Conservation (phyloP, 2,888 invertebrate genomes). For the Erebia epiphron region DNA sequence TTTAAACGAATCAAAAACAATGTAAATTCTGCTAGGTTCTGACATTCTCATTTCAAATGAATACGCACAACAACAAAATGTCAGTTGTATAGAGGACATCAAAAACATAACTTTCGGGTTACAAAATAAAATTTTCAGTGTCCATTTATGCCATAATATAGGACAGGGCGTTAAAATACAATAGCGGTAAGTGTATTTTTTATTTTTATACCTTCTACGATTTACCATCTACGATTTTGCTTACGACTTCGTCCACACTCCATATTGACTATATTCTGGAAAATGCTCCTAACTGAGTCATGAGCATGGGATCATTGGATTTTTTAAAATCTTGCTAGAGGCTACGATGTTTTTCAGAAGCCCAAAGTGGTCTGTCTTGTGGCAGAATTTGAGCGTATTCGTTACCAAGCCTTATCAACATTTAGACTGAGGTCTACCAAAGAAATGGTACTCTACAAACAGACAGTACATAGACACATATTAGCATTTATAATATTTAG, state of each 20-base stretch:
- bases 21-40: constrained; percentile 37
- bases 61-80: constrained; percentile 48
- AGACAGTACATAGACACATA: background rate
- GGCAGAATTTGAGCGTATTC: too few species aligned
- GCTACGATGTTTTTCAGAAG: background rate
- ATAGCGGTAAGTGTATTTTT: constrained; percentile 57
- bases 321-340: too few species aligned
- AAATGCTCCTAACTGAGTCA: too few species aligned
- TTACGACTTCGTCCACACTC: background rate
- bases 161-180: constrained; percentile 46
- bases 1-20: background rate
- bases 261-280: background rate
- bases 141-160: constrained; percentile 59
- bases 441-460: too few species aligned
- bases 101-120: constrained; percentile 64
- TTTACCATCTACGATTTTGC: background rate
- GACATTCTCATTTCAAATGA: constrained; percentile 59
- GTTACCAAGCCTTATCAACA: too few species aligned
- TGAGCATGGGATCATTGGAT: too few species aligned
- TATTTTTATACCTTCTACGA: background rate
- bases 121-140: constrained; percentile 82
- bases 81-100: constrained; percentile 59
- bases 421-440: too few species aligned
- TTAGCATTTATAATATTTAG: background rate
- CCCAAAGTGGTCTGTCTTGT: background rate